Percentiles rank a stretch among this genome's conserved stretches.
Evolutionary conservation across 2,113 vertebrate genomes (phyloP).

Genomic region (Manacus vitellinus): DNA sequence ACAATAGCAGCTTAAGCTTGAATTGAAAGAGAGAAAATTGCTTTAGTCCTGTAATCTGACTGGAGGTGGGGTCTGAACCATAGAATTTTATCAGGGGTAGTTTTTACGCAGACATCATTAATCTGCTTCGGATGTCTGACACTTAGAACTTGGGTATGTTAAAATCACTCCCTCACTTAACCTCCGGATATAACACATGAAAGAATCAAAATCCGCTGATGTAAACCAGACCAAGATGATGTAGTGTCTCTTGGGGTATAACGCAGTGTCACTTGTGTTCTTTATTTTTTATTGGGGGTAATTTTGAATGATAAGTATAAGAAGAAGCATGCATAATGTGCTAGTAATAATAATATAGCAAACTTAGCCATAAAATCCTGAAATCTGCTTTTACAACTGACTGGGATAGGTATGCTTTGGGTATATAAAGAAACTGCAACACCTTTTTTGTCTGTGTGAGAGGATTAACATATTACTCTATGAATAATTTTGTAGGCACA

Average conservation of each 20-base stretch:
- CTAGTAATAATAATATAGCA: not conserved
- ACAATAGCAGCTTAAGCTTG: not conserved
- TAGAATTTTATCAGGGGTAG: not conserved
- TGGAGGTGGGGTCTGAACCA: not conserved
- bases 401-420: not conserved
- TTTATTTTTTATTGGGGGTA: not conserved
- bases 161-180: slow-evolving; percentile 32
- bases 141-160: not conserved
- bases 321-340: not conserved
- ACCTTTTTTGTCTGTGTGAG: not conserved
- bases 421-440: not conserved
- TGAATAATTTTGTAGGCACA: not conserved
- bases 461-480: not conserved
- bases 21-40: not conserved
- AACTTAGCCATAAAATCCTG: not conserved
- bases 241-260: not conserved
- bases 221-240: not conserved
- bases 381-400: not conserved
- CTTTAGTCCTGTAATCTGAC: not conserved
- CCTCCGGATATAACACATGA: not conserved
- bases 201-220: slow-evolving; percentile 27
- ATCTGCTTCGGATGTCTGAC: slow-evolving; percentile 30
- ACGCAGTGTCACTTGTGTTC: not conserved
- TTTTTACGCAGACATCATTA: slow-evolving; percentile 10
- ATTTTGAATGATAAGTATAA: not conserved